These are phyloP conservation scores for Poecilia latipinna DNA, from an alignment of 2,113 vertebrate genomes.

Conservation along the genomic window DNA sequence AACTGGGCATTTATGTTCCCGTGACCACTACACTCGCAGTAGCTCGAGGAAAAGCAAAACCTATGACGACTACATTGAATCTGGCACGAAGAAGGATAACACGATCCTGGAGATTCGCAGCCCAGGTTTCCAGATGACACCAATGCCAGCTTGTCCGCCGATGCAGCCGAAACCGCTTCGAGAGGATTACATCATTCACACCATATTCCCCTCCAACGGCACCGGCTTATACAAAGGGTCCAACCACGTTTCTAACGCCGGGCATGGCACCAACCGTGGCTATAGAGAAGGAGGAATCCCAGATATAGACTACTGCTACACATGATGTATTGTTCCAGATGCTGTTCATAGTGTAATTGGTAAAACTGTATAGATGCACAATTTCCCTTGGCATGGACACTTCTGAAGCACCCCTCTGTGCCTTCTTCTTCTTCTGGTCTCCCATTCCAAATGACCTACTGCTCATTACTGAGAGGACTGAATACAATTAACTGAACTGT, in stretches of 20 bases:
- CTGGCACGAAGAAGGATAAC: slow-evolving; percentile 94
- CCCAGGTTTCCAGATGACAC: slow-evolving; percentile 91
- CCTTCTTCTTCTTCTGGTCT: slow-evolving; percentile 84
- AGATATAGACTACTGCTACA: slow-evolving; percentile 91
- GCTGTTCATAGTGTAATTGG: slow-evolving; percentile 70
- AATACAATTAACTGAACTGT: slow-evolving; percentile 71
- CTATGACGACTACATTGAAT: slow-evolving; percentile 90
- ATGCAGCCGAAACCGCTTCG: slow-evolving; percentile 85
- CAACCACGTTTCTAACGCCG: slow-evolving; percentile 79
- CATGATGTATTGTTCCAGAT: slow-evolving; percentile 83
- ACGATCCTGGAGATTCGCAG: slow-evolving; percentile 90
- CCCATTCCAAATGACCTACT: slow-evolving; percentile 80
- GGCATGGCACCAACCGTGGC: slow-evolving; percentile 88
- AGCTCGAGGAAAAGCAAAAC: slow-evolving; percentile 80
- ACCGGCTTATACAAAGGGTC: slow-evolving; percentile 88
- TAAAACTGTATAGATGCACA: slow-evolving; percentile 82
- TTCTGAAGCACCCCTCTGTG: slow-evolving; percentile 82
- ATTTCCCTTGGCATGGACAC: slow-evolving; percentile 80
- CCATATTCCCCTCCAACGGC: slow-evolving; percentile 93
- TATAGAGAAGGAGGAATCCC: slow-evolving; percentile 91
- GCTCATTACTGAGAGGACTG: slow-evolving; percentile 68
- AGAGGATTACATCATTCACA: slow-evolving; percentile 92
- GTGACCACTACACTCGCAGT: slow-evolving; percentile 83
- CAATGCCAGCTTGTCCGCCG: slow-evolving; percentile 84
- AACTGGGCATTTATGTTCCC: slow-evolving; percentile 82